Evolutionary conservation across 30 jellyfish, hydroid and myxozoan genomes (phyloP), one percentile per base, ranked within the genome.

Genomic region (Pelagia noctiluca): DNA sequence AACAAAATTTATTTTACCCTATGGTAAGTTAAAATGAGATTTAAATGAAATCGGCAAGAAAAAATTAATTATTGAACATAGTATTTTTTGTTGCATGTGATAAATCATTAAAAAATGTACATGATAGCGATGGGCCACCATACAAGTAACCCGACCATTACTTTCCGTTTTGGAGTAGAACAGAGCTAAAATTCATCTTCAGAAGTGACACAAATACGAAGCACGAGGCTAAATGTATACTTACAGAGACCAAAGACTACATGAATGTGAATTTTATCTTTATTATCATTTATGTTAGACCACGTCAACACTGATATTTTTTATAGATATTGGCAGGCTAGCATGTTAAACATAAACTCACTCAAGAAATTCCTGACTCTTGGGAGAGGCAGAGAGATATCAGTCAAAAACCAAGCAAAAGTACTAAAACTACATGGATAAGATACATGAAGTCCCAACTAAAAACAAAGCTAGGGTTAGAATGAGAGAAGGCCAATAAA

Each of bases 111-210:
- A 67, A 67, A 67, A 67, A 67, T 19, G 13, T 61, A 30, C 16
- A 26, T 67, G 80, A 67, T 67, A 67, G 80, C 80, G 80, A 67
- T 67, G 80, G 80, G 80, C 80, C 80, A 67, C 80, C 80, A 67
- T 67, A 67, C 68, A 5, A 16, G 12, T 42, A 5, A 42, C 16
- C n/a, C n/a, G n/a, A n/a, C n/a, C n/a, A n/a, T 42, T 42, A 5
- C 16, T 42, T 16, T 42, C 16, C 57, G 8, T 42, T 8, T 42
- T 42, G 57, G 8, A 5, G 57, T 42, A 5, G 57, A 42, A 42
- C 57, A 42, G 16, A 42, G 57, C 16, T 42, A 42, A 5, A 16
- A 16, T 5, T 5, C 12, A 42, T 8, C 8, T 5, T 16, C 16
- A 5, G 57, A 5, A 16, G 57, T 8, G 8, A 42, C 16, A 42